Evolutionary conservation across 2,888 invertebrate species (phyloP), one percentile per base, ranked within the genome.

Genomic region (Kryphioiulus occultus): DNA sequence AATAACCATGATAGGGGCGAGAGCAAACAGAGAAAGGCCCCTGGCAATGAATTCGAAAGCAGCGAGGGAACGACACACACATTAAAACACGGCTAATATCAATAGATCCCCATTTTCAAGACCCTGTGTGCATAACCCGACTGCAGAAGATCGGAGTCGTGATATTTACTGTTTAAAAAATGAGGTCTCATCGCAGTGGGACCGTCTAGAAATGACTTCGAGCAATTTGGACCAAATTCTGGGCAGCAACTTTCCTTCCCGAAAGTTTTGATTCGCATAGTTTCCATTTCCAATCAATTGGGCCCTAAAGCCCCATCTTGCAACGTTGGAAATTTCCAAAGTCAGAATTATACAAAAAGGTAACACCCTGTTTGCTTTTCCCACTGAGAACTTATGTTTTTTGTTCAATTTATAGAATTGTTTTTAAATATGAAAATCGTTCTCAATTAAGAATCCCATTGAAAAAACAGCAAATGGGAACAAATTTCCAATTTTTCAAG

Each of bases 1-100:
- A 53, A 53, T 53, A 53, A 53, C 53, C 53, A 53, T 53, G 53
- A 53, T 53, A 53, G 53, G 53, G 53, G 53, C 53, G 53, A 53
- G 53, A 53, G 53, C 53, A 53, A 53, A 53, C 53, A 53, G 53
- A 53, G n/a, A 53, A 53, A n/a, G 19, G 53, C 53, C 53, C 7
- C n/a, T n/a, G n/a, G 53, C 53, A n/a, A 53, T 53, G 53, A 53
- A n/a, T n/a, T 15, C n/a, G 53, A 53, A 53, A n/a, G 53, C 53
- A 53, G 53, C 53, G 53, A 53, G 53, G 53, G 53, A 47, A 47
- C 19, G 47, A 53, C 53, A n/a, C n/a, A 9, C 53, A 15, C 53
- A 53, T 53, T 53, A 53, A 53, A 53, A 53, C 53, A 53, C n/a
- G 53, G n/a, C 53, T 53, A 53, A 53, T 53, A 53, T 53, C 53